Conservation (phyloP, 35 echinoderm and acorn worm species). For the Strongylocentrotus purpuratus region DNA sequence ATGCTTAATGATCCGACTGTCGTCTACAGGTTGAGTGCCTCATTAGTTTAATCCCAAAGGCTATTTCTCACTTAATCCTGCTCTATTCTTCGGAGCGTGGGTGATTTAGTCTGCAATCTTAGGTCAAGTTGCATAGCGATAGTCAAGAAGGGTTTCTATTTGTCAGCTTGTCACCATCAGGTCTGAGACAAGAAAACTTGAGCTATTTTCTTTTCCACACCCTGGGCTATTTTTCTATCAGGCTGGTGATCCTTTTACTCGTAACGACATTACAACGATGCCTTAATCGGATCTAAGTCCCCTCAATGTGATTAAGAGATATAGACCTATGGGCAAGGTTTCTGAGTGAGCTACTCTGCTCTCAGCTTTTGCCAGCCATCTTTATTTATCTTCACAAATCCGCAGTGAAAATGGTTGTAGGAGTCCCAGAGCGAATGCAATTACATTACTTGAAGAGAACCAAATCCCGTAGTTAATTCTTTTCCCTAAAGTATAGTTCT, state of each 20-base stretch:
- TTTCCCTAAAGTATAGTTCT: neutral
- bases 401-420: neutral
- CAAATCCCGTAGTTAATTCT: neutral
- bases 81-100: neutral
- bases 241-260: neutral
- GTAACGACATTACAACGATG: constrained; percentile 17
- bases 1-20: neutral
- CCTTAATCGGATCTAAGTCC: neutral
- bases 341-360: neutral
- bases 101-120: neutral
- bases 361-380: neutral
- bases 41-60: neutral
- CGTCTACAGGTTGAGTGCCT: neutral
- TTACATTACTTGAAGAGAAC: neutral
- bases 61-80: neutral
- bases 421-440: neutral
- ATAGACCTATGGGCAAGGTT: neutral
- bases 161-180: neutral
- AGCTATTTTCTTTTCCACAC: neutral
- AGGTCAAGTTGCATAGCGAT: neutral
- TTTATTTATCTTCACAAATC: neutral
- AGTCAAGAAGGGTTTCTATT: neutral
- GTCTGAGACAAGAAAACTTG: neutral
- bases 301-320: neutral
- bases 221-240: neutral